Evolutionary conservation across 2,113 vertebrate genomes (phyloP), one percentile per base, ranked within the genome.

Genomic region (Ctenomys sociabilis): DNA sequence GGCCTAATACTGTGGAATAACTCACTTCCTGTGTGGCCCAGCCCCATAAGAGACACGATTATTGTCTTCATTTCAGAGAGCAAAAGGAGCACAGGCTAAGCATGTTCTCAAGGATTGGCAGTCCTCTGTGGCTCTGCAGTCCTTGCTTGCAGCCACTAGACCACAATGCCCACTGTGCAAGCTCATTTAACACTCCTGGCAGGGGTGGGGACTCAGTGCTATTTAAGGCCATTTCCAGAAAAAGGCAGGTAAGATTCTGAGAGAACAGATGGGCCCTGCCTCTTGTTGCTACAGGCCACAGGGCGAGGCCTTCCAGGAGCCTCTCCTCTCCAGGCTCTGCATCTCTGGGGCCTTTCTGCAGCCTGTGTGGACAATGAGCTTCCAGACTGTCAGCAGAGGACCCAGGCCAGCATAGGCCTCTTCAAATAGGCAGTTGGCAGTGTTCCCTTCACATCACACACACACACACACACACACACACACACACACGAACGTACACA

Each of bases 321-420:
- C 10, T 30, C 22, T 64, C 45, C 5, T 68, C 11, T 78, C 59
- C 52, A 52, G 64, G 43, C 28, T 12, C 2, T 1, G 0, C 14
- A 22, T 45, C 35, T 30, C 52, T 16, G 28, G 19, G 7, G 2
- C 32, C 61, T 35, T 37, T 82, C 24, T 19, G 2, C 17, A 80
- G 66, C 37, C 59, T 5, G 1, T 3, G 63, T 63, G 7, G 11
- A 45, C 21, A 77, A 85, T 61, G 57, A 96, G 63, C 85, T 97
- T 95, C 90, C 85, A 95, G 88, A 85, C 95, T 97, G 88, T 85
- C 94, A 93, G 87, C 22, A 77, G 45, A 85, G 49, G 61, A 80
- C 4, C 92, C 84, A 81, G 80, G 52, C 91, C 84, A 87, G 93
- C 30, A 1, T 63, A 54, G 84, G 95, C 95, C 87, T 96, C 93